A percentile compares a stretch with the other conserved stretches of the same genome.
These are phyloP conservation scores for Porites lutea DNA, from an alignment of 64 coral and sea anemone species.

Conservation along the genomic window DNA sequence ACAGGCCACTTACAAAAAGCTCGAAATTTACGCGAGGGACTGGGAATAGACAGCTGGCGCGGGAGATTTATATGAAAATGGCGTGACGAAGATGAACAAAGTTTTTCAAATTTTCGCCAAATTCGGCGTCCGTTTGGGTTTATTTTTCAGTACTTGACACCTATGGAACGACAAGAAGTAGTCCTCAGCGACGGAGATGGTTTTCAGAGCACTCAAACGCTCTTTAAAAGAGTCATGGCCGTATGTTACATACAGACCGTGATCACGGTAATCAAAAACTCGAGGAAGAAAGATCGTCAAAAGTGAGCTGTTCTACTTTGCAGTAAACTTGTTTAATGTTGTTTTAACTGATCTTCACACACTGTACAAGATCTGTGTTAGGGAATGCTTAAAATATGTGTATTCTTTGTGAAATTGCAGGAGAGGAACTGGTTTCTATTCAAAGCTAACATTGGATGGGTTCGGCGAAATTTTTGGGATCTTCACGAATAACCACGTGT, in stretches of 20 bases:
- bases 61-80: conserved; percentile 76
- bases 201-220: conserved; percentile 47
- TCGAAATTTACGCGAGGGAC: neutral
- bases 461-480: conserved; percentile 19
- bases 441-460: conserved; percentile 19
- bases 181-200: conserved; percentile 72
- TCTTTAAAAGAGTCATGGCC: conserved; percentile 37
- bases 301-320: conserved; percentile 47
- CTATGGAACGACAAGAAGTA: conserved; percentile 69
- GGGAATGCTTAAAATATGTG: neutral
- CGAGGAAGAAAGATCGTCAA: conserved; percentile 26
- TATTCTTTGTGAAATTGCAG: conserved; percentile 13
- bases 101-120: neutral
- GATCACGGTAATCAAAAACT: conserved; percentile 24
- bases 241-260: conserved; percentile 68
- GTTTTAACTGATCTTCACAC: neutral
- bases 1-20: neutral
- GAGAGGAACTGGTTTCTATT: conserved; percentile 84
- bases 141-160: neutral
- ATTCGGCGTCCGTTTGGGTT: too few species aligned
- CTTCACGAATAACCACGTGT: conserved; percentile 95
- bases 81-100: neutral
- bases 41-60: conserved; percentile 14
- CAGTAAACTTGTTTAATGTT: neutral
- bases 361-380: neutral